Percentiles rank a stretch among this genome's conserved stretches.
These are phyloP conservation scores for Periparus ater DNA, from an alignment of 2,797 vertebrate species.

Conservation along the genomic window DNA sequence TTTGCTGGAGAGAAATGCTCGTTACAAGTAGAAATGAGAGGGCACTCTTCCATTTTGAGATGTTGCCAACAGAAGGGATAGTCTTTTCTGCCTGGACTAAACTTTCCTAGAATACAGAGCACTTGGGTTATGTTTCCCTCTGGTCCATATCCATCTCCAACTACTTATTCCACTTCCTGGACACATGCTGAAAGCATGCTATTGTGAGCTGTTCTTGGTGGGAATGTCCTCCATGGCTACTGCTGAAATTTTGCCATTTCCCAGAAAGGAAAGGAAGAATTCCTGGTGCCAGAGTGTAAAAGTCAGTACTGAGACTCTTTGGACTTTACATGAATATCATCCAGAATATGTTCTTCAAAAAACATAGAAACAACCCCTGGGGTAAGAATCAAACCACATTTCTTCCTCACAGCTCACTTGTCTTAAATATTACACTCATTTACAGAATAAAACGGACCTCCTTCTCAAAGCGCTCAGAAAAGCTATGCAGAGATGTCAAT, in stretches of 20 bases:
- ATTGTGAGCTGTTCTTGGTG: neutral
- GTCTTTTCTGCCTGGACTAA: neutral
- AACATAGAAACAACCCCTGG: neutral
- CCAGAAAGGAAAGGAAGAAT: neutral
- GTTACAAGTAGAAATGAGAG: neutral
- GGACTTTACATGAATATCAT: neutral
- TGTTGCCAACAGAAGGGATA: neutral
- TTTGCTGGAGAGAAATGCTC: neutral
- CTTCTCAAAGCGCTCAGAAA: neutral
- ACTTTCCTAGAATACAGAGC: neutral
- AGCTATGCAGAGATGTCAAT: neutral
- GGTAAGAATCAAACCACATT: neutral
- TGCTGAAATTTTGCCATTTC: neutral
- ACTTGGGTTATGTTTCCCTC: neutral
- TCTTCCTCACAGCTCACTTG: neutral
- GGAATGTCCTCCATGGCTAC: neutral
- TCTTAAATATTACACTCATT: neutral
- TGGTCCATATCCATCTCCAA: neutral
- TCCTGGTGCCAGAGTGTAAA: neutral
- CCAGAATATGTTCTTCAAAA: neutral
- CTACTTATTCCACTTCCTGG: neutral
- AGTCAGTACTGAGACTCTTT: neutral
- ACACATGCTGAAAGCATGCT: neutral
- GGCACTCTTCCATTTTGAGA: neutral
- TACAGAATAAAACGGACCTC: neutral